Base-by-base conservation (phyloP, 1,140 invertebrate species). In the Asobara japonica region DNA sequence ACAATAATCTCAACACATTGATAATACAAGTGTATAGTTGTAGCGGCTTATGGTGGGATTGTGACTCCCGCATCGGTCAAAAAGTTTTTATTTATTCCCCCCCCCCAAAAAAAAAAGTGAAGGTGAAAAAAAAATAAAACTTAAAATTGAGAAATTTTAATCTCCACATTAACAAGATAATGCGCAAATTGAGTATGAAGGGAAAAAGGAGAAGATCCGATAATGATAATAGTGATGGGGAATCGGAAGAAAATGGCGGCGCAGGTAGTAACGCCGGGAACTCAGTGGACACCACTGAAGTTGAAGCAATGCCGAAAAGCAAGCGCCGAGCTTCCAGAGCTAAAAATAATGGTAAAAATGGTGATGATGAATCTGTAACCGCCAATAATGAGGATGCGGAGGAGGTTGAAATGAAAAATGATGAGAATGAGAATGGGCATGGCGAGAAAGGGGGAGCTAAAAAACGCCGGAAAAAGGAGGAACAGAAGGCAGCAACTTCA, bases 171-270 rank as follows among this genome's bases (percentile, higher is more conserved):
- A 30, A 45, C 27, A 3, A 33, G 22, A 18, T 66, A 45, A 76
- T 76, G 74, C 36, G 74, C 13, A 72, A 69, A 69, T n/a, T 76
- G 29, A 67, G 65, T 31, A 68, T 67, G 60, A 82, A 82, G 31
- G 78, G 77, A 18, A 88, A 86, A 65, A 79, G 79, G 20, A 83
- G 77, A 67, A 85, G 84, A 73, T 84, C 81, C 4, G 86, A 84
- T 27, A 78, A 60, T 20, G n/a, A 48, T 30, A 74, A 73, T 5
- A 86, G 82, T 71, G 83, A 85, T 13, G 79, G 73, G 38, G 81
- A 82, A 33, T 79, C 81, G 0, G 84, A 84, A 33, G 82, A 82
- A 78, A 84, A 84, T 86, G 83, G 81, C 81, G 84, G 79, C 77
- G 65, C 67, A 41, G 71, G 71, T 38, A 66, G 70, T 29, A 71